A percentile compares a stretch with the other conserved stretches of the same genome.
These are phyloP conservation scores for Drosophila ficusphila DNA, from an alignment of 1,140 invertebrate genomes.

Conservation along the genomic window DNA sequence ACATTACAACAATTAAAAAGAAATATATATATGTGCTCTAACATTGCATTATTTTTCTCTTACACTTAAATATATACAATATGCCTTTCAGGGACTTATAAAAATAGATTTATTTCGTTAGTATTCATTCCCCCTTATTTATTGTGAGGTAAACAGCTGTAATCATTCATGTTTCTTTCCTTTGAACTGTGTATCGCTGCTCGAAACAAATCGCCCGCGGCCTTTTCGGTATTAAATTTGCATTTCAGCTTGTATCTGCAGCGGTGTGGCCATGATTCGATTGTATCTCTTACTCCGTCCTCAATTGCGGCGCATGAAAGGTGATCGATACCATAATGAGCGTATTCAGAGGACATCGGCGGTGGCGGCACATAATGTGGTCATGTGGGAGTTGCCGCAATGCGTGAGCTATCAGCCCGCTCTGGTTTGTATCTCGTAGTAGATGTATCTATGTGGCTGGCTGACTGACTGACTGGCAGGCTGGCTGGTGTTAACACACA, in stretches of 20 bases:
- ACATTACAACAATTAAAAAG: too few species aligned
- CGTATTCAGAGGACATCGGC: constrained; percentile 31
- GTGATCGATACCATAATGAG: constrained; percentile 70
- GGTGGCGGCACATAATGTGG: constrained; percentile 31
- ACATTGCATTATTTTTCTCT: too few species aligned
- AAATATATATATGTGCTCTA: too few species aligned
- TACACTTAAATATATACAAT: not conserved
- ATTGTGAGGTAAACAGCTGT: not conserved
- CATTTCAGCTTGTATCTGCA: constrained; percentile 23
- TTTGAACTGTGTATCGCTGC: constrained; percentile 1
- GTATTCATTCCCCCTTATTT: not conserved
- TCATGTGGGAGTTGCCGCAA: constrained; percentile 58
- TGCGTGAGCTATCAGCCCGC: constrained; percentile 57
- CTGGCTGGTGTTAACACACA: constrained; percentile 17
- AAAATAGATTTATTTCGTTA: not conserved
- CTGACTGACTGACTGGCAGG: too few species aligned
- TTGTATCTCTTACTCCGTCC: constrained; percentile 42
- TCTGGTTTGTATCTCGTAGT: constrained; percentile 6
- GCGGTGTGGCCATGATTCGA: constrained; percentile 21
- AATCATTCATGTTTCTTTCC: not conserved
- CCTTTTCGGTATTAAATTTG: constrained; percentile 17
- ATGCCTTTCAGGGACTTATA: not conserved
- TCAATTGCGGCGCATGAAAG: constrained; percentile 56
- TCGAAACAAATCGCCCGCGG: not conserved
- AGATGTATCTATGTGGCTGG: constrained; percentile 35